Evolutionary conservation across 2,797 vertebrate genomes (phyloP), one percentile per base, ranked within the genome.

Genomic region (Anguilla obscura): DNA sequence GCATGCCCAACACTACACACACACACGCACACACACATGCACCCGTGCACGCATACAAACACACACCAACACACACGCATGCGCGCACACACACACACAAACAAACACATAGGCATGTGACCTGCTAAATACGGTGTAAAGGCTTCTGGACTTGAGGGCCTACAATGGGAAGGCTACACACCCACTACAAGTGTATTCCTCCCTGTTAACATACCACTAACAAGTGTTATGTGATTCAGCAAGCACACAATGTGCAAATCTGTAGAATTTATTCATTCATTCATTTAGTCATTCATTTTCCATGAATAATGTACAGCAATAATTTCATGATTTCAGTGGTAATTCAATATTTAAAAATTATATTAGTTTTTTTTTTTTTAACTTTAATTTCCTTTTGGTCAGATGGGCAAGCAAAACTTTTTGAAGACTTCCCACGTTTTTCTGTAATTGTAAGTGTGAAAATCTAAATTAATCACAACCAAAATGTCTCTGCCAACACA

Each of bases 381-480:
- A 71, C 66, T 1, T 71, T 33, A 4, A 10, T 7, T 8, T 9
- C 1, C 40, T 18, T 2, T 76, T 18, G 2, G 30, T 14, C 74
- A 36, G 33, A 76, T 12, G 27, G 33, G 10, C 12, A 18, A 18
- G 33, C 12, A 76, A 76, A 76, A 36, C 36, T 76, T 76, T 76
- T 76, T 76, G 33, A 33, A 18, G 33, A 76, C 8, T 76, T 87
- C 79, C 30, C 1, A 9, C 9, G 0, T 84, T 63, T 40, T 69
- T 16, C n/a, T 83, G 30, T 54, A 24, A 69, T 84, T 18, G 52
- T 21, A 24, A 33, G 45, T 56, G n/a, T 56, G n/a, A 3, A 66
- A 66, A 82, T 87, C n/a, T 52, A n/a, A 14, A 84, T 52, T 48
- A 82, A 84, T 84, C 87, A 84, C 50, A 33, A 58, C n/a, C 12